These are phyloP conservation scores for Actinernus sp. DNA, from an alignment of 92 coral and sea anemone species.

Conservation along the genomic window DNA sequence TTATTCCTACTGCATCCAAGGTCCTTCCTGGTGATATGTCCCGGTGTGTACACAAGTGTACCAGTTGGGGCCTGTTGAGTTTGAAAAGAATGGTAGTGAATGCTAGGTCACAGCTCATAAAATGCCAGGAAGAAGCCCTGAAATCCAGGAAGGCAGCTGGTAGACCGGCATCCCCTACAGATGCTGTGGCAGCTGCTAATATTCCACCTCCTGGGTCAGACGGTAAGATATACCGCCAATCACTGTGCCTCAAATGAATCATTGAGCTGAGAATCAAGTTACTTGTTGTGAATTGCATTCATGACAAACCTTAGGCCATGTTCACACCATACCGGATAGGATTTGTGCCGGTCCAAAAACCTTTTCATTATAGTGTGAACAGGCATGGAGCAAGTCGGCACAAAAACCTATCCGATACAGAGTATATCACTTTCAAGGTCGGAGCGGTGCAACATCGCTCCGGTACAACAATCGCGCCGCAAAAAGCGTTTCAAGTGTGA, in stretches of 20 bases:
- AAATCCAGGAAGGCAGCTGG: slow-evolving; percentile 15
- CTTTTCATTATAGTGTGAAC: neutral
- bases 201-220: slow-evolving; percentile 45
- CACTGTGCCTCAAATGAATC: too few species aligned
- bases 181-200: slow-evolving; percentile 64
- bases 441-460: too few species aligned
- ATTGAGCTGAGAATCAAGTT: too few species aligned
- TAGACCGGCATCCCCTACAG: slow-evolving; percentile 41
- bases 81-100: slow-evolving; percentile 78
- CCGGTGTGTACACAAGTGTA: slow-evolving; percentile 79
- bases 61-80: slow-evolving; percentile 89
- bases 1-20: slow-evolving; percentile 65
- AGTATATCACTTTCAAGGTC: too few species aligned
- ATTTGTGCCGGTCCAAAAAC: neutral
- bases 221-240: slow-evolving; percentile 43
- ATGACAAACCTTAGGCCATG: too few species aligned
- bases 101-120: slow-evolving; percentile 80
- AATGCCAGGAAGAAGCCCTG: slow-evolving; percentile 33
- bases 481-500: too few species aligned
- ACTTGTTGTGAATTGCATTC: too few species aligned
- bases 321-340: neutral
- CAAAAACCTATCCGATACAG: too few species aligned
- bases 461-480: too few species aligned
- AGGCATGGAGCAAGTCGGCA: too few species aligned
- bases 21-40: slow-evolving; percentile 54